Base-by-base conservation (phyloP, 2,797 vertebrate genomes). In the Ceryle rudis region DNA sequence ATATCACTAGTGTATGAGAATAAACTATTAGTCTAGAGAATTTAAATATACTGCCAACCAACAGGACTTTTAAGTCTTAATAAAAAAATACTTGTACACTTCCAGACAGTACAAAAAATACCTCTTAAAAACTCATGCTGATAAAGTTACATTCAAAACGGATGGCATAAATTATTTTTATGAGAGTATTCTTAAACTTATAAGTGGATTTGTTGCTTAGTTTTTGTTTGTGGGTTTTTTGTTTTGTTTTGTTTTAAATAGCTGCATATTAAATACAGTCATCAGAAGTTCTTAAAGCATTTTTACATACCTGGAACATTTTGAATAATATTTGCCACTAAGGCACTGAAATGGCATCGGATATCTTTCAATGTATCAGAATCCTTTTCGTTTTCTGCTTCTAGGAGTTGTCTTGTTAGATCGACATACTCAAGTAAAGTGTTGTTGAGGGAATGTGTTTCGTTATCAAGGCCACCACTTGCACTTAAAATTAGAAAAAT, bases 261-360 rank as follows among this genome's bases (percentile, higher is more conserved):
- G n/a, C 19, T 81, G 51, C 10, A 21, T 37, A 67, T 49, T 72
- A 72, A 92, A 91, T 10, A 52, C 6, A 44, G 22, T 46, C 28
- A 89, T 37, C 29, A 77, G 25, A 86, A 44, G 33, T 54, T 47
- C 73, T 21, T 49, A 41, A 28, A 61, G 21, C 14, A 21, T 33
- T 87, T 86, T 83, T 71, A 91, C 95, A 54, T 99, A 99, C 99
- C 99, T 98, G 99, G 99, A 95, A 99, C 99, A 95, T 99, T 99
- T 96, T 99, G 99, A 96, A 99, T 99, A 92, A 99, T 99, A 97
- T 99, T 99, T 97, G 99, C 99, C 98, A 99, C 99, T 97, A 99
- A 99, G 94, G 99, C 99, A 97, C 99, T 99, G 97, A 99, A 99
- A 98, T 99, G 99, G 97, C 99, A 99, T 97, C 99, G 99, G 86